phyloP scores from a whole-genome alignment of 2,888 invertebrate genomes.

The Corythucha ciliata region DNA sequence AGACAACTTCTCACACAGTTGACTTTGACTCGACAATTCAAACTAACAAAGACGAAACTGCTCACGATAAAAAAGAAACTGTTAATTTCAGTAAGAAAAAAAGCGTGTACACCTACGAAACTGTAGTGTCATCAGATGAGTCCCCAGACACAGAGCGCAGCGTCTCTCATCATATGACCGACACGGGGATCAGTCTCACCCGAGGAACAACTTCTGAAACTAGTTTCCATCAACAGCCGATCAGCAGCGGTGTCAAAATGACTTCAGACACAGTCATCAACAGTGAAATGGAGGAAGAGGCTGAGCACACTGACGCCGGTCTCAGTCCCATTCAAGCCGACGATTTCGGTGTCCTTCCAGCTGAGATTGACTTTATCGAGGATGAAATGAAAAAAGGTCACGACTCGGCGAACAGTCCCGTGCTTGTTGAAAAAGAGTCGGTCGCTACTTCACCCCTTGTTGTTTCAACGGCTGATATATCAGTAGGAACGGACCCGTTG shows the following conservation, averaged over 20 bases:
- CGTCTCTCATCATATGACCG: conserved; percentile 47
- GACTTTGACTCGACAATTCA: conserved; percentile 44
- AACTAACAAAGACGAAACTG: conserved; percentile 42
- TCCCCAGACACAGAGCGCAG: conserved; percentile 46
- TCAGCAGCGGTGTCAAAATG: conserved; percentile 40
- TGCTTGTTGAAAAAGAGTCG: conserved; percentile 44
- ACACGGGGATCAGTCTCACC: conserved; percentile 49
- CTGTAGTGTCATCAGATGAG: conserved; percentile 39
- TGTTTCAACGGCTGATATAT: conserved; percentile 47
- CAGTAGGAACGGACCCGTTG: conserved; percentile 46
- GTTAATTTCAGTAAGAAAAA: conserved; percentile 47
- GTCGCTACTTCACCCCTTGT: conserved; percentile 41
- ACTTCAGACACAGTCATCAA: conserved; percentile 44
- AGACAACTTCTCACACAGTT: conserved; percentile 44
- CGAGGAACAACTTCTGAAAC: conserved; percentile 45
- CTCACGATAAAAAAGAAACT: conserved; percentile 43
- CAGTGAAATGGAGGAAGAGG: conserved; percentile 45
- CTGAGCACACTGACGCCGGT: conserved; percentile 48
- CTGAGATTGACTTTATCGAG: conserved; percentile 41
- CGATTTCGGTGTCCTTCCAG: conserved; percentile 41
- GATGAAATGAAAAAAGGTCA: conserved; percentile 39
- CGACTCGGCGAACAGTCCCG: conserved; percentile 46
- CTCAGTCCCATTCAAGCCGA: conserved; percentile 49
- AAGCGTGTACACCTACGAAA: conserved; percentile 46
- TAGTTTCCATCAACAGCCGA: conserved; percentile 39